Conservation (phyloP, 2,888 invertebrate species). For the Agrochola lychnidis region DNA sequence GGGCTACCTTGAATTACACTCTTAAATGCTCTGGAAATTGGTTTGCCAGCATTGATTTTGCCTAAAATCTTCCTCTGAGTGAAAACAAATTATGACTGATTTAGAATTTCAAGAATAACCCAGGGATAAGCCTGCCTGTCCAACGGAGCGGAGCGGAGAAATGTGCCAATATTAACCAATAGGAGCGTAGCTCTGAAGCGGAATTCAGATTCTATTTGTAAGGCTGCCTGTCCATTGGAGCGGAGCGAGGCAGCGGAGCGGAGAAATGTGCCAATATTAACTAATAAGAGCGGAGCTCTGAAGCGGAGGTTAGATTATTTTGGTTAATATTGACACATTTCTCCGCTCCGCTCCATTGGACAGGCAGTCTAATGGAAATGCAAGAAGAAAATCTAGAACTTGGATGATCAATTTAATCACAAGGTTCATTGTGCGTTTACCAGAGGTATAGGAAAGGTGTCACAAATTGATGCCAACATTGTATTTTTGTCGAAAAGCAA, state of each 20-base stretch:
- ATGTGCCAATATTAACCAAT: too few species aligned
- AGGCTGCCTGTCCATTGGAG: too few species aligned
- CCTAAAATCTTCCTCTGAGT: neutral
- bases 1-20: conserved; percentile 12
- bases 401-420: neutral
- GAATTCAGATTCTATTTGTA: too few species aligned
- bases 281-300: too few species aligned
- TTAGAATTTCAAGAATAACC: neutral
- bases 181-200: too few species aligned
- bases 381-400: neutral
- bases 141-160: too few species aligned
- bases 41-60: neutral
- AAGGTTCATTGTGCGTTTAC: conserved; percentile 3
- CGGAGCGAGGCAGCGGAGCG: too few species aligned
- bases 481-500: conserved; percentile 27
- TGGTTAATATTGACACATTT: too few species aligned
- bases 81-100: neutral
- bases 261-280: too few species aligned
- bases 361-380: neutral
- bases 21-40: neutral
- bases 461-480: neutral
- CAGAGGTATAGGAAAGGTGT: neutral
- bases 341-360: too few species aligned
- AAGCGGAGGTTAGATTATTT: too few species aligned
- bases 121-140: neutral